Evolutionary conservation across 2,888 invertebrate genomes (phyloP).

Genomic region (Andrena flavipes): DNA sequence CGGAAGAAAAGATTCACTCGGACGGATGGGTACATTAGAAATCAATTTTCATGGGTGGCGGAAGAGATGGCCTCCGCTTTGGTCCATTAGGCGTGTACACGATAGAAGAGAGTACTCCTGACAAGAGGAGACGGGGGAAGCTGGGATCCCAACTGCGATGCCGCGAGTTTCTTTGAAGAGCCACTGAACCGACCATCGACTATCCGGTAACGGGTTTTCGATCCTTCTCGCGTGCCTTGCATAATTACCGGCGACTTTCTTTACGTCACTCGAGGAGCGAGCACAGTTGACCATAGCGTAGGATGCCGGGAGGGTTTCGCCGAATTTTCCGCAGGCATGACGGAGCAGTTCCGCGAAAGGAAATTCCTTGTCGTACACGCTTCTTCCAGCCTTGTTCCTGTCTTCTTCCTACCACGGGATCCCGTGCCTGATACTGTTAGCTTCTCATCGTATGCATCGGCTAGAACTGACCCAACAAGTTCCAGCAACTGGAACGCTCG

Average conservation of each 20-base stretch:
- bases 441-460: not conserved
- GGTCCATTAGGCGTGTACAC: constrained; percentile 26
- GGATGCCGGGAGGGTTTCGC: constrained; percentile 43
- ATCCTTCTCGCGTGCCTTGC: constrained; percentile 74
- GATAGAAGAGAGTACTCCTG: not conserved
- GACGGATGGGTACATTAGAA: too few species aligned
- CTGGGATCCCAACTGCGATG: constrained; percentile 36
- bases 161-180: constrained; percentile 36
- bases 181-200: constrained; percentile 26
- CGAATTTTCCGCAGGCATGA: constrained; percentile 29
- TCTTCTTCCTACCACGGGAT: not conserved
- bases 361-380: not conserved
- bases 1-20: too few species aligned
- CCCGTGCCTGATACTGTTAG: not conserved
- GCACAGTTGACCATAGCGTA: constrained; percentile 22
- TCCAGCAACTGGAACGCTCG: not conserved
- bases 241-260: constrained; percentile 72
- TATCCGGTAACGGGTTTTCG: constrained; percentile 73
- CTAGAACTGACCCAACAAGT: not conserved
- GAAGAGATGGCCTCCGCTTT: constrained; percentile 21
- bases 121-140: constrained; percentile 17
- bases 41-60: constrained; percentile 12
- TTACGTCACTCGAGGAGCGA: constrained; percentile 40
- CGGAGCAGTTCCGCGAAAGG: not conserved
- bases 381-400: not conserved